Percentiles rank a stretch among this genome's conserved stretches.
Conservation (phyloP, 2,888 invertebrate genomes). For the Temnothorax ravouxi region DNA sequence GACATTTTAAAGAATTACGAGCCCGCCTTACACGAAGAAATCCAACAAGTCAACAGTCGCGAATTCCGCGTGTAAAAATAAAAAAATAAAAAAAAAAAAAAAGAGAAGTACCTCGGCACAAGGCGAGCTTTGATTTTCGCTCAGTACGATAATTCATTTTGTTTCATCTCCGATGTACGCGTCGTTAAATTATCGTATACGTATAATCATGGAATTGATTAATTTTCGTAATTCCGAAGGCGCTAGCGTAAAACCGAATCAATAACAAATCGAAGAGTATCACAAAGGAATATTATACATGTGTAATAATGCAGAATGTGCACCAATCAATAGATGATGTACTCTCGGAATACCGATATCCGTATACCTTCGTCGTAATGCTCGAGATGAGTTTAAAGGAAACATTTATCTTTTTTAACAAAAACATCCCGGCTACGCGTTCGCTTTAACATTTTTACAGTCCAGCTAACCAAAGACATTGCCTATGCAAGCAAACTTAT, state of each 20-base stretch:
- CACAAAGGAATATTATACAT: constrained; percentile 30
- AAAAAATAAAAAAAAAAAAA: background rate
- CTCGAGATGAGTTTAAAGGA: background rate
- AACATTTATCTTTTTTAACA: constrained; percentile 9
- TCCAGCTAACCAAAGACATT: background rate
- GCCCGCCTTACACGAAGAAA: constrained; percentile 55
- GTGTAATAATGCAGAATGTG: background rate
- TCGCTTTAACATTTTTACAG: constrained; percentile 19
- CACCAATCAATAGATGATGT: background rate
- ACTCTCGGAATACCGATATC: constrained; percentile 28
- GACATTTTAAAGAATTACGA: constrained; percentile 45
- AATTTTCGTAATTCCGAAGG: constrained; percentile 9
- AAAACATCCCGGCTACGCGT: background rate
- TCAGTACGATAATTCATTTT: constrained; percentile 48
- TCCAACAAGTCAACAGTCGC: constrained; percentile 46
- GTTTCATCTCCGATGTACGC: constrained; percentile 45
- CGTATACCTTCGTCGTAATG: constrained; percentile 47
- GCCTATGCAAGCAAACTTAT: constrained; percentile 43
- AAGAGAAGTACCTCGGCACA: constrained; percentile 18
- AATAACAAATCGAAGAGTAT: constrained; percentile 16
- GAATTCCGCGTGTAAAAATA: background rate
- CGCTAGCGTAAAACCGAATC: constrained; percentile 18
- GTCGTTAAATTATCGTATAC: constrained; percentile 44
- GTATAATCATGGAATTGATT: constrained; percentile 6
- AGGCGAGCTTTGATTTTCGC: constrained; percentile 61